Conservation (phyloP, 2,888 invertebrate genomes). For the Drosophila fulvimacula region DNA sequence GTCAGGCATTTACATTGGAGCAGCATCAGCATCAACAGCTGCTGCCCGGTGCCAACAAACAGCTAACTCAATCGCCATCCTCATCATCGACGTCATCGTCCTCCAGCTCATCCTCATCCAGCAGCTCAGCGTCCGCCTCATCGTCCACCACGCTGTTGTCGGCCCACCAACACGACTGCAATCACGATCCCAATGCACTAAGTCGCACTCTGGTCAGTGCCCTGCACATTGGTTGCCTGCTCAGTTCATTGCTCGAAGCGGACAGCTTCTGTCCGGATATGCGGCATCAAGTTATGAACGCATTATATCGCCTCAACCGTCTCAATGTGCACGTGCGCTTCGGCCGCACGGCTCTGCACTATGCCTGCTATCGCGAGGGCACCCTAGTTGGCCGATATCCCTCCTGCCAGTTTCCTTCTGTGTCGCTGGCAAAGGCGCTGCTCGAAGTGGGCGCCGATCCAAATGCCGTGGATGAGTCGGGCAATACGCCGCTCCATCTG, state of each 20-base stretch:
- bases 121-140: constrained; percentile 33
- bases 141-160: constrained; percentile 62
- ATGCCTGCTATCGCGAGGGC: constrained; percentile 93
- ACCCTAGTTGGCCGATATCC: constrained; percentile 89
- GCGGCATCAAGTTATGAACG: constrained; percentile 88
- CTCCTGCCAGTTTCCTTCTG: constrained; percentile 89
- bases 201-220: constrained; percentile 94
- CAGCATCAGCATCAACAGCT: constrained; percentile 58
- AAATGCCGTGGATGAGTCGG: constrained; percentile 91
- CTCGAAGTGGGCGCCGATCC: constrained; percentile 93
- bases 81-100: constrained; percentile 53
- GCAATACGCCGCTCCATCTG: constrained; percentile 95
- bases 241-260: constrained; percentile 89
- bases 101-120: constrained; percentile 38
- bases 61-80: constrained; percentile 51
- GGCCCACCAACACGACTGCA: constrained; percentile 86
- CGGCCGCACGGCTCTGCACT: constrained; percentile 91
- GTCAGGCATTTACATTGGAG: constrained; percentile 74
- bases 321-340: constrained; percentile 88
- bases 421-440: constrained; percentile 89
- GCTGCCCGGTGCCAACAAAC: constrained; percentile 45
- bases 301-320: constrained; percentile 91
- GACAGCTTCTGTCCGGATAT: constrained; percentile 86
- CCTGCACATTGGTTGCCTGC: constrained; percentile 92
- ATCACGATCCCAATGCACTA: constrained; percentile 90